phyloP scores from a whole-genome alignment of 2,888 invertebrate species.

The Drosophila putrida region DNA sequence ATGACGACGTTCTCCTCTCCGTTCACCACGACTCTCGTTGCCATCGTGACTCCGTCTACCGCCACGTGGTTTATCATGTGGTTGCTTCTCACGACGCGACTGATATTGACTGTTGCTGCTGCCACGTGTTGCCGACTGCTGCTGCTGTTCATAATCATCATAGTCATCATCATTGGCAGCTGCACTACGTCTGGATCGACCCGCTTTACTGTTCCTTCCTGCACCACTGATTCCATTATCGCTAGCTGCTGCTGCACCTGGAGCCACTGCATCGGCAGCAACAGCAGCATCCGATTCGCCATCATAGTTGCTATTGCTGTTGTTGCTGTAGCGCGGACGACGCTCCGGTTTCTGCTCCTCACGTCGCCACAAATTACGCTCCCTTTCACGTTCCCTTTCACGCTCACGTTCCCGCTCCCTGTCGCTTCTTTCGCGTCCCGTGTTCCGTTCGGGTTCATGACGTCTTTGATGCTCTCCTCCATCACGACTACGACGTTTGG shows the following conservation, averaged over 20 bases:
- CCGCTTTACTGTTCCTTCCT: constrained; percentile 60
- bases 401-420: constrained; percentile 32
- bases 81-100: constrained; percentile 71
- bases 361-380: constrained; percentile 66
- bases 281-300: constrained; percentile 55
- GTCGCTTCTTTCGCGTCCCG: constrained; percentile 5
- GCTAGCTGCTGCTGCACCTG: constrained; percentile 28
- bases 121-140: constrained; percentile 17
- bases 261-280: constrained; percentile 12
- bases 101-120: constrained; percentile 30
- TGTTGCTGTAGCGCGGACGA: constrained; percentile 56
- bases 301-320: constrained; percentile 65
- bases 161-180: constrained; percentile 52
- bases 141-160: constrained; percentile 50
- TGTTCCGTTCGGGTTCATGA: constrained; percentile 36
- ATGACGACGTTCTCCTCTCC: constrained; percentile 59
- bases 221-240: constrained; percentile 15
- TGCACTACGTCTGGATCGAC: constrained; percentile 54
- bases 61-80: constrained; percentile 71
- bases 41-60: constrained; percentile 65
- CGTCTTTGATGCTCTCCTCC: constrained; percentile 28
- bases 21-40: constrained; percentile 53
- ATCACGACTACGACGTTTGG: constrained; percentile 59
- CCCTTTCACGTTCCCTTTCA: constrained; percentile 42
- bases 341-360: constrained; percentile 62